Evolutionary conservation across 2,797 vertebrate genomes (phyloP), one percentile per base, ranked within the genome.

Genomic region (Tolypeutes matacus): DNA sequence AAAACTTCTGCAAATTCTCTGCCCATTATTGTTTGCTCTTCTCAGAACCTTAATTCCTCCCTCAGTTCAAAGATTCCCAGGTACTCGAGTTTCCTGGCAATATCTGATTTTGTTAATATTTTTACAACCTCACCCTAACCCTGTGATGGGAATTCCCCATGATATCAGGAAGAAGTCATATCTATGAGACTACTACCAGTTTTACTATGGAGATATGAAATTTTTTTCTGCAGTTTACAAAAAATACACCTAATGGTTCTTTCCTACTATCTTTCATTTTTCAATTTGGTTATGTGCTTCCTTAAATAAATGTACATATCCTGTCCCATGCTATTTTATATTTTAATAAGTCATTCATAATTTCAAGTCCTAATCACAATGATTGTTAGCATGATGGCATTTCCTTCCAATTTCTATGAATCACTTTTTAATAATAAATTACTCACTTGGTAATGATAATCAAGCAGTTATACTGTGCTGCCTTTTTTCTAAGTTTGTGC

Each of bases 261-360:
- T 88, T 89, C 58, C 7, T 53, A 18, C n/a, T 77, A 58, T 58
- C 36, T 85, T 85, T 62, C 34, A 36, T 89, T 85, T 89, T 85
- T 82, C 31, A 69, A 67, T 42, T 83, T 83, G 4, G 27, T 58
- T 87, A 91, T 42, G 18, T 39, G 75, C 69, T 39, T 39, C 39
- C 39, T 39, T 39, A 39, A 70, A 49, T 62, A 70, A 84, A 42
- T 78, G 23, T 31, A 9, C 25, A 73, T 27, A 31, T 58, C 14
- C 53, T 81, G 23, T 51, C 25, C 21, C 51, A 46, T 69, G 78
- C 42, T 77, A 87, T 70, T 86, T 91, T 91, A 75, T 87, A 67
- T 58, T 70, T 53, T 81, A 69, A n/a, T 91, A 87, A 76, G n/a
- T 87, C 31, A 84, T 31, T 90, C 14, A 64, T 56, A 93, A 76